These are phyloP conservation scores for Mobula hypostoma DNA, from an alignment of 2,113 vertebrate genomes.

Conservation along the genomic window DNA sequence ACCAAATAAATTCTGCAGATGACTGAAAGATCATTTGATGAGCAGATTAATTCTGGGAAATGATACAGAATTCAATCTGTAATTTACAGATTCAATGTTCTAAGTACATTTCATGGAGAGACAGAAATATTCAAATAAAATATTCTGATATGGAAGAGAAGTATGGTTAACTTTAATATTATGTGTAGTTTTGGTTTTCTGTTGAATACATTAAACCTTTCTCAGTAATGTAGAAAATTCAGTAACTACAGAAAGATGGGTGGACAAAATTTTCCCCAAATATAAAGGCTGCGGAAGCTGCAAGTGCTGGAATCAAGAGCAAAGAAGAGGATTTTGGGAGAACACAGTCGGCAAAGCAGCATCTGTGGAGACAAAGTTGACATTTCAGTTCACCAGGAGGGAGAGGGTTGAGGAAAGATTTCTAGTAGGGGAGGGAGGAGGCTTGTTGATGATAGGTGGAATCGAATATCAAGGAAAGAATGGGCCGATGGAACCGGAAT, in stretches of 20 bases:
- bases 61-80: not conserved
- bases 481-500: no score
- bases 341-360: no score
- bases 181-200: not conserved
- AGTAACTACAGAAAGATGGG: not conserved
- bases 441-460: no score
- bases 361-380: no score
- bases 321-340: no score
- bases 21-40: not conserved
- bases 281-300: no score
- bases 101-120: not conserved
- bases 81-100: not conserved
- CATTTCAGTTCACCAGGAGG: no score
- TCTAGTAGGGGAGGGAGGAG: no score
- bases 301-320: no score
- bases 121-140: not conserved
- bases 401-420: no score
- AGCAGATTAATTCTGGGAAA: not conserved
- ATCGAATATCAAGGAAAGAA: no score
- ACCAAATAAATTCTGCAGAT: not conserved
- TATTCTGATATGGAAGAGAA: not conserved
- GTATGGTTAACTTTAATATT: not conserved
- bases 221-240: not conserved
- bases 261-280: not conserved
- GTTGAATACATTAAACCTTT: not conserved